Evolutionary conservation across 2,797 vertebrate genomes (phyloP).

Genomic region (Telmatherina bonti): DNA sequence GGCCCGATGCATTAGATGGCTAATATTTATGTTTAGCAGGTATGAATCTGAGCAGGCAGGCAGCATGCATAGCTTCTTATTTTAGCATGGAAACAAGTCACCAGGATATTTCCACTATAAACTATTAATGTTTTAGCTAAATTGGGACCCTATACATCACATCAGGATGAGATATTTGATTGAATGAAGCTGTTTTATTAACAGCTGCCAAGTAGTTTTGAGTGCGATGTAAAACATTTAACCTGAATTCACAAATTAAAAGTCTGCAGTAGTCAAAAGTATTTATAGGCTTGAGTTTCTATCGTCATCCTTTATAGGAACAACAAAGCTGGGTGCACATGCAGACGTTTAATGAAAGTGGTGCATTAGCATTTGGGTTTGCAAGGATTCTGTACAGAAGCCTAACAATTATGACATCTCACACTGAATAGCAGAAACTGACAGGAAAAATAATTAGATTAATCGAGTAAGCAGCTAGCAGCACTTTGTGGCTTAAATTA

Average conservation of each 20-base stretch:
- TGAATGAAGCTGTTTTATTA: not conserved
- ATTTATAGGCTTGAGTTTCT: not conserved
- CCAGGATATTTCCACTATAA: not conserved
- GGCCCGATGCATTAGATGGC: not conserved
- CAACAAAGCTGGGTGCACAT: not conserved
- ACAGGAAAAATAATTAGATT: not conserved
- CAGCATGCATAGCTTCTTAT: not conserved
- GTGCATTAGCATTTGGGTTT: too few relatives aligned
- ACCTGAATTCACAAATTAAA: not conserved
- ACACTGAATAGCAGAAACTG: not conserved
- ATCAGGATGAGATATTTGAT: not conserved
- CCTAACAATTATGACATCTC: not conserved
- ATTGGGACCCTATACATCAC: not conserved
- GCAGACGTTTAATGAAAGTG: not conserved
- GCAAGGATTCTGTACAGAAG: too few relatives aligned
- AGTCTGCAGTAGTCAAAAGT: not conserved
- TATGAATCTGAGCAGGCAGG: not conserved
- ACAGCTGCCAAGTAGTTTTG: not conserved
- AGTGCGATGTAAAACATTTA: not conserved
- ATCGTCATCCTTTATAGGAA: not conserved
- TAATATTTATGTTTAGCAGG: not conserved
- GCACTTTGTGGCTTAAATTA: not conserved
- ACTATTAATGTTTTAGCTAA: not conserved
- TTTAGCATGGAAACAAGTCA: not conserved
- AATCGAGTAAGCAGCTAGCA: not conserved